Evolutionary conservation across 2,797 vertebrate genomes (phyloP).

Genomic region (Todus mexicanus): DNA sequence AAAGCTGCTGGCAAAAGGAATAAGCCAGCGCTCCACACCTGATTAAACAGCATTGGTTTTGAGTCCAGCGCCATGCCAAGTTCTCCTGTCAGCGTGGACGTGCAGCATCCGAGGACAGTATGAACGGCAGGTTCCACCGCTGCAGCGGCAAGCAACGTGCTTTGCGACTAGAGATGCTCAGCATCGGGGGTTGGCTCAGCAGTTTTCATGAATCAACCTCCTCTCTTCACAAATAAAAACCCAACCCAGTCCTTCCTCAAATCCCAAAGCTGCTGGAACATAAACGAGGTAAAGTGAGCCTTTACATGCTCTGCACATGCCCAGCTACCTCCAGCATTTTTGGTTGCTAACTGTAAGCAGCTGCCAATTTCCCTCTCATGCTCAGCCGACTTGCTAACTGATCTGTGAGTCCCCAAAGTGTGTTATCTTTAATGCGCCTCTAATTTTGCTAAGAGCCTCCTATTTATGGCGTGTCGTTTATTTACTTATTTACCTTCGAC

Average conservation of each 20-base stretch:
- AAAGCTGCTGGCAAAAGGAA: constrained; percentile 67
- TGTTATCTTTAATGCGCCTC: constrained; percentile 68
- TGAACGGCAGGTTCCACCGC: background rate
- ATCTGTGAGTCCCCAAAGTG: constrained; percentile 64
- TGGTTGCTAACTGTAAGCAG: constrained; percentile 61
- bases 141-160: background rate
- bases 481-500: constrained; percentile 64
- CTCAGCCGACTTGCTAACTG: constrained; percentile 56
- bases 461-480: constrained; percentile 57
- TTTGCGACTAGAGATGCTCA: background rate
- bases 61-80: constrained; percentile 29
- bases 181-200: background rate
- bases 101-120: background rate
- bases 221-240: background rate
- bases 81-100: constrained; percentile 21
- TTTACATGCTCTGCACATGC: constrained; percentile 42
- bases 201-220: background rate
- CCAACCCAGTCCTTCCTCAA: background rate
- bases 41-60: constrained; percentile 68
- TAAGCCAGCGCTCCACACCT: constrained; percentile 61
- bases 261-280: constrained; percentile 29
- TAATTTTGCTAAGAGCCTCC: constrained; percentile 66
- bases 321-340: constrained; percentile 59
- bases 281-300: constrained; percentile 36
- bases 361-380: constrained; percentile 57